Conservation (phyloP, 2,113 vertebrate species). For the Misgurnus anguillicaudatus region DNA sequence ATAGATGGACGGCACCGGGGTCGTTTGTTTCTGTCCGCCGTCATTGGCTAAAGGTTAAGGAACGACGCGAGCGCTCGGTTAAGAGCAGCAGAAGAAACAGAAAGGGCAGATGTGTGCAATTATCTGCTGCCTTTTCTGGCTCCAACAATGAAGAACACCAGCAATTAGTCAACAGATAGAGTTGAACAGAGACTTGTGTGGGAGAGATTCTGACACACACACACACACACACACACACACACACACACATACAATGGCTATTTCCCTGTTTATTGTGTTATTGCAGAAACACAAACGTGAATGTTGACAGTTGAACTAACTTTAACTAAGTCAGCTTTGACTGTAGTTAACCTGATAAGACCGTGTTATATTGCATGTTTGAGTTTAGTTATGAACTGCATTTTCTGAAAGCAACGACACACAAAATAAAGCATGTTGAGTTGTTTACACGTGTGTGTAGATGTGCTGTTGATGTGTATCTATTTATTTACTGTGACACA, state of each 20-base stretch:
- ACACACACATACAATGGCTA: too few relatives aligned
- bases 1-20: constrained; percentile 62
- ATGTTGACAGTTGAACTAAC: too few relatives aligned
- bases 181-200: constrained; percentile 24
- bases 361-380: too few relatives aligned
- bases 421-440: not conserved
- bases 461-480: not conserved
- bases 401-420: not conserved
- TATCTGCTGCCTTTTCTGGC: constrained; percentile 54
- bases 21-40: constrained; percentile 60
- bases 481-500: not conserved
- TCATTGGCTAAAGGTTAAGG: constrained; percentile 72
- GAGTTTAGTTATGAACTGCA: too few relatives aligned
- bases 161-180: constrained; percentile 58
- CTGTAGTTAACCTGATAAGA: too few relatives aligned
- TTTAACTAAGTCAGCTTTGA: too few relatives aligned
- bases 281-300: too few relatives aligned
- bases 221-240: too few relatives aligned
- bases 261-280: not conserved
- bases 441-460: too few relatives aligned
- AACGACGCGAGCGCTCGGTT: constrained; percentile 61
- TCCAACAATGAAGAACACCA: constrained; percentile 57
- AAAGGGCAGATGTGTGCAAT: constrained; percentile 67
- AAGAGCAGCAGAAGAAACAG: constrained; percentile 38
- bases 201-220: constrained; percentile 20